phyloP scores from a whole-genome alignment of 1,140 invertebrate genomes.

The Dreissena rostriformis region DNA sequence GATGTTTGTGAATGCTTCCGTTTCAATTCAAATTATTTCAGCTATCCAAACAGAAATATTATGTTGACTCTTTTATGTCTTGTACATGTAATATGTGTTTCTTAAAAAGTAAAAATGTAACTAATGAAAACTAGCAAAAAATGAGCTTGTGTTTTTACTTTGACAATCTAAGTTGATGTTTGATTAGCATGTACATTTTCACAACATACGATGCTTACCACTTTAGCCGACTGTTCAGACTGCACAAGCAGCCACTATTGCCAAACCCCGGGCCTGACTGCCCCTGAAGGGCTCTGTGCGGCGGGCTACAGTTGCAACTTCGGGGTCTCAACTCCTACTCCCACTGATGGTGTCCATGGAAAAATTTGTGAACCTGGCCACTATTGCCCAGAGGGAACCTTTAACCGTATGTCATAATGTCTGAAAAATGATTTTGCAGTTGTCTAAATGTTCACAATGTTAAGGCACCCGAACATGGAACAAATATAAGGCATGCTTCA shows the following conservation, averaged over 20 bases:
- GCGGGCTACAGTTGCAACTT: slow-evolving; percentile 72
- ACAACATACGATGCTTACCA: slow-evolving; percentile 12
- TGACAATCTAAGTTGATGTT: too few species aligned
- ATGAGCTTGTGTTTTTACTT: too few species aligned
- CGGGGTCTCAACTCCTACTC: slow-evolving; percentile 68
- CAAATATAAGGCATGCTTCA: too few species aligned
- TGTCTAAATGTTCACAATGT: too few species aligned
- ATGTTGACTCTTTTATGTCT: background rate
- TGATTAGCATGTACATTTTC: too few species aligned
- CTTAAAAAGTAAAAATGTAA: too few species aligned
- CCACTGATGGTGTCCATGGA: slow-evolving; percentile 74
- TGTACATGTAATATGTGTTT: background rate
- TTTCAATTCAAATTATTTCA: background rate
- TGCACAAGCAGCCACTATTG: slow-evolving; percentile 75
- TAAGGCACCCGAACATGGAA: too few species aligned
- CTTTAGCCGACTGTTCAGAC: slow-evolving; percentile 63
- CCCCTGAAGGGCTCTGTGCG: slow-evolving; percentile 66
- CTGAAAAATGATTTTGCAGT: background rate
- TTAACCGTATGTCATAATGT: slow-evolving; percentile 46
- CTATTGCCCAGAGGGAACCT: slow-evolving; percentile 71
- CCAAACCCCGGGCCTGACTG: slow-evolving; percentile 67
- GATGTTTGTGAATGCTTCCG: background rate
- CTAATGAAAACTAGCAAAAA: too few species aligned
- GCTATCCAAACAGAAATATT: background rate
- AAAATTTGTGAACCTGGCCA: slow-evolving; percentile 70